Percentiles rank a stretch among this genome's conserved stretches.
Conservation (phyloP, 2,888 invertebrate genomes). For the Plagiodera versicolora region DNA sequence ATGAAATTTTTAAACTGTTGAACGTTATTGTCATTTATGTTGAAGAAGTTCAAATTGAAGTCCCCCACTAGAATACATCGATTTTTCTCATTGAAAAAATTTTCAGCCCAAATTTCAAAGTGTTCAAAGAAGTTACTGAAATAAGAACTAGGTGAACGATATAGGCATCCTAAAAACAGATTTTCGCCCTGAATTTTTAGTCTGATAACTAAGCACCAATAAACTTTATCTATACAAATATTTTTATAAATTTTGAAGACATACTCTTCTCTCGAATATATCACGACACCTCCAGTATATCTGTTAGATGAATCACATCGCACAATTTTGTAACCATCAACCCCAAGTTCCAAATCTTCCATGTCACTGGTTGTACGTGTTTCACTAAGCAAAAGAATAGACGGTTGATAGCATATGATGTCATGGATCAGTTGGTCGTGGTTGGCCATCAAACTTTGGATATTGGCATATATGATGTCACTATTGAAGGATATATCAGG, state of each 20-base stretch:
- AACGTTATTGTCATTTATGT: not conserved
- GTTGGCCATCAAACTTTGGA: not conserved
- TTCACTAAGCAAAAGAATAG: not conserved
- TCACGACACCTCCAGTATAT: slow-evolving; percentile 3
- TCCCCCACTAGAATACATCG: not conserved
- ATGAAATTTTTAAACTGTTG: not conserved
- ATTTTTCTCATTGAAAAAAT: not conserved
- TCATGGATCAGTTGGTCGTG: not conserved
- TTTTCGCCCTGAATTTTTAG: not conserved
- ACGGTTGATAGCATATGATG: not conserved
- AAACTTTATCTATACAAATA: not conserved
- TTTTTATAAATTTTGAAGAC: not conserved
- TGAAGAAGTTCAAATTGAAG: too few relatives aligned
- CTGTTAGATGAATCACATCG: not conserved
- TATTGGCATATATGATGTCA: not conserved
- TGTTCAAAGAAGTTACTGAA: not conserved
- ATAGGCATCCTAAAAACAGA: not conserved
- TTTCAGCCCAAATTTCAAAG: not conserved
- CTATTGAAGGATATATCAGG: not conserved
- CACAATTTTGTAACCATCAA: slow-evolving; percentile 2
- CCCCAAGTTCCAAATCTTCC: not conserved
- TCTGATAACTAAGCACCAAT: too few relatives aligned
- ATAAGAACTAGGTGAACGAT: not conserved
- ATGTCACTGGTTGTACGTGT: not conserved
- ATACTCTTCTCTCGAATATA: not conserved